phyloP scores from a whole-genome alignment of 2,113 vertebrate genomes.

The Choloepus hoffmanni region DNA sequence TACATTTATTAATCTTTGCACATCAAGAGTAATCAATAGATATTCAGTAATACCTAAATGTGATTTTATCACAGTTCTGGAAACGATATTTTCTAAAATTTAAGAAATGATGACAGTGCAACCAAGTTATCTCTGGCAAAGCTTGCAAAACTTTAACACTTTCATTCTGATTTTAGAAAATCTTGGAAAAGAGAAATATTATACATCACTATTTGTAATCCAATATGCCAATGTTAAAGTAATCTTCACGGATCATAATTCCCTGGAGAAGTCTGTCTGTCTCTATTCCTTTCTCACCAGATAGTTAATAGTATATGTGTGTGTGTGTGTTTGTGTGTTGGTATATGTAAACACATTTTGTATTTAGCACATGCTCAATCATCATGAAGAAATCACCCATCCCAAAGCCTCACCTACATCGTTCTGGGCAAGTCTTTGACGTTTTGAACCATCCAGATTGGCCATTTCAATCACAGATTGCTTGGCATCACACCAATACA shows the following conservation, averaged over 20 bases:
- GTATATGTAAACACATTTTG: neutral
- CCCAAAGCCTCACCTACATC: constrained; percentile 96
- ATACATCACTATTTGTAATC: neutral
- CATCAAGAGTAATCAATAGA: neutral
- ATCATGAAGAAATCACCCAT: constrained; percentile 67
- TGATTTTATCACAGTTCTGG: neutral
- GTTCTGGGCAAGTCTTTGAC: constrained; percentile 91
- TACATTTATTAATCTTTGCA: neutral
- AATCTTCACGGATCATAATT: neutral
- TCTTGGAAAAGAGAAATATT: constrained; percentile 15
- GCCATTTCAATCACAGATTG: constrained; percentile 90
- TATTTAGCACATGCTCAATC: neutral
- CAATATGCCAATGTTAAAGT: neutral
- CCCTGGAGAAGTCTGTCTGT: neutral
- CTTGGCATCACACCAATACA: constrained; percentile 95
- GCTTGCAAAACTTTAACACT: neutral
- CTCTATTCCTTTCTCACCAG: neutral
- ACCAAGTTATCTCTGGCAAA: neutral
- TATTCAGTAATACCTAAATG: neutral
- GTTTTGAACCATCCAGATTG: constrained; percentile 92
- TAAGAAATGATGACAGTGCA: neutral
- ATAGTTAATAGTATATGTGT: neutral
- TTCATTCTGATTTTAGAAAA: constrained; percentile 19
- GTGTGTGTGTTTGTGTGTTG: neutral
- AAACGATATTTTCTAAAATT: constrained; percentile 24